Evolutionary conservation across 2,113 vertebrate genomes (phyloP).

Genomic region (Anhinga rufa): DNA sequence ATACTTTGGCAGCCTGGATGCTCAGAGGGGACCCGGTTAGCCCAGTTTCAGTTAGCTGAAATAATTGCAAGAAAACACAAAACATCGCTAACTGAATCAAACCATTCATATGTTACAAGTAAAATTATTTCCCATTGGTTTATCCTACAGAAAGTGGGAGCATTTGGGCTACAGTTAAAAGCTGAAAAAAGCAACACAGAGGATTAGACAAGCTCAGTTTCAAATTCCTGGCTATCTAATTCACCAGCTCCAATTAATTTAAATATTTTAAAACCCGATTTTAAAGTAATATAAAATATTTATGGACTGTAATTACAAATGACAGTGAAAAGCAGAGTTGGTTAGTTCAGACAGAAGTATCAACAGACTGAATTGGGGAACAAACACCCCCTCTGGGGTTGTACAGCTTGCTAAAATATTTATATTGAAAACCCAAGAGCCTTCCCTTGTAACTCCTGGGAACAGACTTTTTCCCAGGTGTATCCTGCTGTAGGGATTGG

Average conservation of each 20-base stretch:
- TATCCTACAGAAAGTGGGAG: neutral
- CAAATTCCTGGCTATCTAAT: conserved; percentile 8
- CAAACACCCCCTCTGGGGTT: neutral
- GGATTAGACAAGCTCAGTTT: conserved; percentile 3
- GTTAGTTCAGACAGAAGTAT: conserved; percentile 29
- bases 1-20: neutral
- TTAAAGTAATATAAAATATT: conserved; percentile 54
- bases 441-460: neutral
- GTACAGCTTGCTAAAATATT: neutral
- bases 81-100: neutral
- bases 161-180: neutral
- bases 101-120: neutral
- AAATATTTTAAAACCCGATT: conserved; percentile 37
- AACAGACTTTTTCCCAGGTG: conserved; percentile 19
- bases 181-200: conserved; percentile 11
- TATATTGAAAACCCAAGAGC: neutral
- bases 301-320: conserved; percentile 10
- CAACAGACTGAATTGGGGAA: neutral
- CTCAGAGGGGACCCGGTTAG: neutral
- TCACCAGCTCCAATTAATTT: conserved; percentile 17
- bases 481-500: neutral
- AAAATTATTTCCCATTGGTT: neutral
- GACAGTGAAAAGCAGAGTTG: conserved; percentile 14
- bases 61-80: neutral
- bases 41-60: neutral